Evolutionary conservation across 2,113 vertebrate species (phyloP), one percentile per base, ranked within the genome.

Genomic region (Rhegmatorhina hoffmannsi): DNA sequence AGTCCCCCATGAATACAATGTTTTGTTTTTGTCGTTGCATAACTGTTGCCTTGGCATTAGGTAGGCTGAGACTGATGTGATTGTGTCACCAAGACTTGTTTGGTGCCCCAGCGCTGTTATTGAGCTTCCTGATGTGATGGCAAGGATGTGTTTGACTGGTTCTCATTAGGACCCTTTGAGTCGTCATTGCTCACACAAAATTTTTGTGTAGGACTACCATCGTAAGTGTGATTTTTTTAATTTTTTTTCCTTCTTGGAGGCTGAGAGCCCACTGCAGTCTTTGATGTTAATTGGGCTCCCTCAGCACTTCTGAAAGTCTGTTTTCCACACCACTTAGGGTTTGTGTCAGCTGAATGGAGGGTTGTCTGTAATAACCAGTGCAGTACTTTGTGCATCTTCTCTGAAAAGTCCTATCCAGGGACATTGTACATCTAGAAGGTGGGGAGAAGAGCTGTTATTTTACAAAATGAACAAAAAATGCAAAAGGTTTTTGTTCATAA

Each of bases 1-100:
- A 75, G 68, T 84, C 40, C 49, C 33, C 64, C 36, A 38, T 96
- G 92, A 95, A 94, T 94, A 43, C 46, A 6, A 43, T 0, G 36
- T 84, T 93, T 86, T 95, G 93, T 96, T 92, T 84, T 18, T 69
- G 77, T 63, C n/a, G 17, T 92, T 95, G 69, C 55, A 6, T 95
- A 95, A 96, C 88, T 68, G 75, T 60, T 88, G 90, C 77, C 73
- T 89, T 74, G 86, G 83, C 34, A 5, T 62, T 86, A 34, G 49
- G 81, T 96, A 60, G 74, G 53, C 55, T 83, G 79, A 58, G 55
- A 79, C 80, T 77, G 67, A 47, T 91, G 63, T 25, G 87, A 73
- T 77, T 25, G 1, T 81, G 59, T 46, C 63, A 84, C 73, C 56
- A 58, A 75, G 44, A 17, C 67, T 67, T 78, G 36, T 69, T 69